Percentiles rank a stretch among this genome's conserved stretches.
Evolutionary conservation across 2,888 invertebrate genomes (phyloP).

Genomic region (Cosmia trapezina): DNA sequence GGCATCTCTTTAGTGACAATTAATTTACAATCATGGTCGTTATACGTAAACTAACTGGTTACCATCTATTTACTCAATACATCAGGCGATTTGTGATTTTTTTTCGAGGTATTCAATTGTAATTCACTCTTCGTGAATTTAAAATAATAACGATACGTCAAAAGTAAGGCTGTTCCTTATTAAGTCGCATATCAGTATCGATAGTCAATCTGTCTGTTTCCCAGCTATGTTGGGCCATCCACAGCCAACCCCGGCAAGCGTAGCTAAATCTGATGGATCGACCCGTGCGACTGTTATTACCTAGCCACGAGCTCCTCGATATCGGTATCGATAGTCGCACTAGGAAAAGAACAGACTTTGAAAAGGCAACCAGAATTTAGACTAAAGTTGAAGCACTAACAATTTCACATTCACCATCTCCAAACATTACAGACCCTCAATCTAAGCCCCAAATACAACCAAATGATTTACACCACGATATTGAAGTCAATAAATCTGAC

Average conservation of each 20-base stretch:
- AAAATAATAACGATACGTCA: not conserved
- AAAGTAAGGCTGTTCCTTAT: not conserved
- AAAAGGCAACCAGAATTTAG: not conserved
- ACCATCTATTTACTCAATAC: not conserved
- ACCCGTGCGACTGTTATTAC: no score
- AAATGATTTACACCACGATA: slow-evolving; percentile 53
- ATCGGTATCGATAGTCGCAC: not conserved
- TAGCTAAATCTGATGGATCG: no score
- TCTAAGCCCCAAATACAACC: slow-evolving; percentile 23
- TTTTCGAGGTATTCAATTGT: not conserved
- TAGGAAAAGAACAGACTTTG: not conserved
- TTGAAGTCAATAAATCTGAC: slow-evolving; percentile 60
- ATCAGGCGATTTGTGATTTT: not conserved
- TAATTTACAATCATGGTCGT: not conserved
- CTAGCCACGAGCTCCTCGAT: no score
- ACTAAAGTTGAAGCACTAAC: not conserved
- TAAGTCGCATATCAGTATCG: no score
- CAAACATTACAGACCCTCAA: no score
- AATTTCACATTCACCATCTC: not conserved
- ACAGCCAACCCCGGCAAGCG: no score
- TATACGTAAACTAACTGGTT: not conserved
- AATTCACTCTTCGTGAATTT: not conserved
- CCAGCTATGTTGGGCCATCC: no score
- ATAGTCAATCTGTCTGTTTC: no score
- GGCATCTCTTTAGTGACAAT: no score